Conservation (phyloP, 2,113 vertebrate species). For the Ictalurus furcatus region DNA sequence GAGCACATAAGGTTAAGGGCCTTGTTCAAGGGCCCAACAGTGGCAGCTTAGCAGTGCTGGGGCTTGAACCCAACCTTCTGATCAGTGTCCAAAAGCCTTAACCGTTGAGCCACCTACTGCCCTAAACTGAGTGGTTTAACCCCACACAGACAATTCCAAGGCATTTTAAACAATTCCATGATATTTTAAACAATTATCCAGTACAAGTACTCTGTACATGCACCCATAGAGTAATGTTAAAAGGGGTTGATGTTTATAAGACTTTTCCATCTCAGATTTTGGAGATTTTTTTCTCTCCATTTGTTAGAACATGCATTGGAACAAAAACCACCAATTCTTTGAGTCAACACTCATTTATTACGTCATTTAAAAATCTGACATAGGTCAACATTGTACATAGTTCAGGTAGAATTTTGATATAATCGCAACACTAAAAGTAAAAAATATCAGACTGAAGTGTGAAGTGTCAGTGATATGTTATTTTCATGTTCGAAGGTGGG, state of each 20-base stretch:
- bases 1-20: too few species aligned
- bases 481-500: conserved; percentile 51
- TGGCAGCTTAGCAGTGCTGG: too few species aligned
- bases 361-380: neutral
- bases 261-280: neutral
- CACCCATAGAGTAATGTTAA: neutral
- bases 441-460: neutral
- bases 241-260: neutral
- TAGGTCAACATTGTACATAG: neutral
- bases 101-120: too few species aligned
- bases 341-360: neutral
- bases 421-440: neutral
- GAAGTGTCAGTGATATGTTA: neutral
- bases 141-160: too few species aligned
- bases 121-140: too few species aligned
- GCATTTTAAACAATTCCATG: too few species aligned
- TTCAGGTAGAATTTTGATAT: neutral
- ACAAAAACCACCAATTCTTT: neutral
- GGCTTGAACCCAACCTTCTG: too few species aligned
- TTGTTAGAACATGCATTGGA: neutral
- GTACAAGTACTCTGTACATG: neutral
- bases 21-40: too few species aligned
- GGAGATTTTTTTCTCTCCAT: neutral
- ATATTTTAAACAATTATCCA: too few species aligned
- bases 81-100: too few species aligned